A percentile compares a stretch with the other conserved stretches of the same genome.
Conservation (phyloP, 2,113 vertebrate species). For the Rhagologus leucostigma region DNA sequence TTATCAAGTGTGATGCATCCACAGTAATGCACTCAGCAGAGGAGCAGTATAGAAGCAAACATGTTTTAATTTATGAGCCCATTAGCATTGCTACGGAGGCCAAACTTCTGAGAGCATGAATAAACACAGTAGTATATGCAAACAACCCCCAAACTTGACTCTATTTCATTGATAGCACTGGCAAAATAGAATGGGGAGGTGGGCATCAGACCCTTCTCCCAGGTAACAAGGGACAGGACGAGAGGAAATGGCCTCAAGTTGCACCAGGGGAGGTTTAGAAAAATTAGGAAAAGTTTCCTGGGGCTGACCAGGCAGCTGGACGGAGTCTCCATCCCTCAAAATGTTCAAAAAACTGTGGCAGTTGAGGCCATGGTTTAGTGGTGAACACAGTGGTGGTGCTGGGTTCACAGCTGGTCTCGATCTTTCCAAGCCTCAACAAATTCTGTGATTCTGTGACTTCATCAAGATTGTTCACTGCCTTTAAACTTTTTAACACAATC, state of each 20-base stretch:
- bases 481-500: neutral
- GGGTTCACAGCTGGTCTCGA: rapidly evolving
- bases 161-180: neutral
- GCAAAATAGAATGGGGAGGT: neutral
- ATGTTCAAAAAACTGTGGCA: neutral
- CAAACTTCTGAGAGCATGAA: neutral
- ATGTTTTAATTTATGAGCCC: neutral
- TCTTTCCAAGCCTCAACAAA: neutral
- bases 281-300: neutral
- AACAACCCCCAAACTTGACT: neutral
- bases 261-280: neutral
- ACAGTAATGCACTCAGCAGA: neutral
- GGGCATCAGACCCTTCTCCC: neutral
- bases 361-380: neutral
- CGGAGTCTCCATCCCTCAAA: neutral
- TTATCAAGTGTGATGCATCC: neutral
- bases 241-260: neutral
- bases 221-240: neutral
- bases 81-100: neutral
- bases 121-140: neutral
- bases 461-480: neutral
- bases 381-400: neutral
- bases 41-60: neutral
- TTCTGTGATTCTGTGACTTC: neutral
- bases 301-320: neutral